Evolutionary conservation across 2,888 invertebrate species (phyloP), one percentile per base, ranked within the genome.

Genomic region (Stegana nigrithorax): DNA sequence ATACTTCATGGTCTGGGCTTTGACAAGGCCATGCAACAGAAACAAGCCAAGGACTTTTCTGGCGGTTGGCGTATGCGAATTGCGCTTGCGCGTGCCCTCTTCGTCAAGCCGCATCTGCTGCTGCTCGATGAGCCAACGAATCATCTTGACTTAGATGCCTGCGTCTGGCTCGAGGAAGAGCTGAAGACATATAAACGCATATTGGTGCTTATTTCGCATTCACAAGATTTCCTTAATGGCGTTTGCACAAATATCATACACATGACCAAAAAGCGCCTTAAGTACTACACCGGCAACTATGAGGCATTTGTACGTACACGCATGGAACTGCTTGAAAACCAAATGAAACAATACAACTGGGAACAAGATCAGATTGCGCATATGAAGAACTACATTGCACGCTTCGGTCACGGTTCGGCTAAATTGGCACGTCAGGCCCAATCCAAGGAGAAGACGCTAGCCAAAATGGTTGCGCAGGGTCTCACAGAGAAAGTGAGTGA

Each of bases 371-470:
- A 99, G 87, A 98, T 99, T 68, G 90, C 96, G 65, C 96, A 99
- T 82, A 99, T 99, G 98, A 99, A 99, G 91, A 97, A 98, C 85
- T 99, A 99, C 85, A 98, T 99, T 71, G 98, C 98, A 0, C 89
- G 99, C 60, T 99, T 99, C 86, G 99, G 99, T 89, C 99, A 99
- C 88, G 99, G 99, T 80, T 97, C 96, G 12, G 99, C 98, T 0
- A 99, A 99, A 87, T 87, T 99, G 69, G 99, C 99, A 0, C 89
- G 99, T 64, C 99, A 99, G 85, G 99, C 99, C 7, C 99, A 99
- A 87, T 98, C 97, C 68, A 99, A 99, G 87, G 99, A 99, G 86
- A 99, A 99, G 86, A 98, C 98, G 0, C 87, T 99, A 64, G 97
- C 97, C 23, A 99, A 99, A 87, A 99, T 99, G 99, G 97, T 99